Base-by-base conservation (phyloP, 2,888 invertebrate species). In the Sinhomidia bicolor region DNA sequence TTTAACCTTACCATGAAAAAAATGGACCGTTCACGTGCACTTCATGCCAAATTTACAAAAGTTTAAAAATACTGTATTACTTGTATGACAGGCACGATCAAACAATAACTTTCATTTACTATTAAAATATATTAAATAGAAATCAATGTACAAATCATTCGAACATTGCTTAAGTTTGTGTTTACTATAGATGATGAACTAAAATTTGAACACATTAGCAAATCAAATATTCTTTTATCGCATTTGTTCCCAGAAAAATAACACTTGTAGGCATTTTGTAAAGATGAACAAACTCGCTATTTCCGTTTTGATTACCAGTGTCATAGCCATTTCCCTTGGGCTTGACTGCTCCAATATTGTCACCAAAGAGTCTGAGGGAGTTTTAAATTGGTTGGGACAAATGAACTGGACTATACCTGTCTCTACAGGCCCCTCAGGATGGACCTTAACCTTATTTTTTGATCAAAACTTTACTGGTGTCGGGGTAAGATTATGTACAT, bases 381-480 rank as follows among this genome's bases (percentile, higher is more conserved):
- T 89, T 0, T 36, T 90, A 23, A 89, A 82, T 60, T 91, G 83
- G 76, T 65, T 88, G 1, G 91, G 86, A 26, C 85, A 89, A 60
- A 82, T 90, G 0, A 85, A 74, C 4, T 89, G 88, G 60, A 80
- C 41, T 1, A 87, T 87, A n/a, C 91, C 91, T 0, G 17, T 71
- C 26, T 36, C 74, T 7, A 86, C 91, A 4, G 81, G 32, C 5
- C 29, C 17, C 2, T 29, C 17, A 4, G 89, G 91, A 14, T 91
- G 91, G 91, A 26, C 32, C 0, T 36, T 90, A 5, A 51, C 51
- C 9, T 44, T 85, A 6, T 47, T 17, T 12, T 91, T 90, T 74
- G 85, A 89, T 26, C 85, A 88, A 26, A 47, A 32, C 4, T 90
- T 88, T 47, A 89, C 89, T 14, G 90, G 91, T 17, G 76, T 91